A percentile compares a stretch with the other conserved stretches of the same genome.
These are phyloP conservation scores for Calephelis virginiensis DNA, from an alignment of 1,140 invertebrate species.

Conservation along the genomic window DNA sequence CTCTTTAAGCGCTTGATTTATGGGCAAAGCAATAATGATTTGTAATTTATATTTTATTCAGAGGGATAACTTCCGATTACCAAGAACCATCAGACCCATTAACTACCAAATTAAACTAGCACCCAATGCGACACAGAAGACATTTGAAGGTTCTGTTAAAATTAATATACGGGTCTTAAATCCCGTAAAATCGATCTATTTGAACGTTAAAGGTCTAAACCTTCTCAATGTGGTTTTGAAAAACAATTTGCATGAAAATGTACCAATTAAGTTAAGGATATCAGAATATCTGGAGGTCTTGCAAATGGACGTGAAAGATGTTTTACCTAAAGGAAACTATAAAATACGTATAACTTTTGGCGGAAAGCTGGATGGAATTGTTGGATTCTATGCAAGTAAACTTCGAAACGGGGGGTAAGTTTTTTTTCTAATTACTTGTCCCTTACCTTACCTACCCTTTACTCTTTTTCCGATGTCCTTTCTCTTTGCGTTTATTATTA, in stretches of 20 bases:
- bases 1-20: not conserved
- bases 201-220: slow-evolving; percentile 54
- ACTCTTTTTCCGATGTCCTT: too few relatives aligned
- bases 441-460: too few relatives aligned
- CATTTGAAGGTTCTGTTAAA: slow-evolving; percentile 49
- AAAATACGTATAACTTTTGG: slow-evolving; percentile 47
- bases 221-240: slow-evolving; percentile 41
- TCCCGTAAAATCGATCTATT: slow-evolving; percentile 40
- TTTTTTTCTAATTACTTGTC: not conserved
- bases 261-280: slow-evolving; percentile 29
- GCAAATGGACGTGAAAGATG: slow-evolving; percentile 38
- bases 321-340: slow-evolving; percentile 37
- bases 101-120: slow-evolving; percentile 54
- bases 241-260: slow-evolving; percentile 30
- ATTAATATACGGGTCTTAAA: slow-evolving; percentile 48
- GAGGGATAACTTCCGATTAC: slow-evolving; percentile 50
- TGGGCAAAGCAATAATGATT: not conserved
- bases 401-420: slow-evolving; percentile 62
- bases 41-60: slow-evolving; percentile 36
- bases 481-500: too few relatives aligned
- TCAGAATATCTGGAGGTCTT: slow-evolving; percentile 40
- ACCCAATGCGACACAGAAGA: slow-evolving; percentile 49
- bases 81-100: slow-evolving; percentile 48
- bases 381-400: slow-evolving; percentile 67
- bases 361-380: slow-evolving; percentile 57